Conservation (phyloP, 2,797 vertebrate genomes). For the Darevskia mixta region DNA sequence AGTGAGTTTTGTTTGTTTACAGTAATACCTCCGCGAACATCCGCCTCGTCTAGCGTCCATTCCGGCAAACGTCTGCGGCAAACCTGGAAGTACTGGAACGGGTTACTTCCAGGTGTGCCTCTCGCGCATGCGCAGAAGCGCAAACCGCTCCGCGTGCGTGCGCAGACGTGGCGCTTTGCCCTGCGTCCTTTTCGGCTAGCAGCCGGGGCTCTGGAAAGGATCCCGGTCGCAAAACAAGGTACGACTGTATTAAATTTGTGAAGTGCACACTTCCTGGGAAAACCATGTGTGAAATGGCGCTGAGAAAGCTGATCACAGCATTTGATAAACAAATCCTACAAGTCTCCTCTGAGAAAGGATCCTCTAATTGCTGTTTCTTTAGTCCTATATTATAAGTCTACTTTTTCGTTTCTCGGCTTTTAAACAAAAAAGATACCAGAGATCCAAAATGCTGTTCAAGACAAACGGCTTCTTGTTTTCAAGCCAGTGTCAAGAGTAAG, state of each 20-base stretch:
- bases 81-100: too few relatives aligned
- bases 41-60: too few relatives aligned
- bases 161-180: too few relatives aligned
- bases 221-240: too few relatives aligned
- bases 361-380: not conserved
- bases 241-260: not conserved
- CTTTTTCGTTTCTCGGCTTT: not conserved
- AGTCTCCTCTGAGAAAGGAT: not conserved
- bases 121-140: too few relatives aligned
- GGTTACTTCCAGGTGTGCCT: too few relatives aligned
- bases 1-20: too few relatives aligned
- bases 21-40: too few relatives aligned
- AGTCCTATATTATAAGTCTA: not conserved
- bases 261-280: not conserved
- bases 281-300: not conserved
- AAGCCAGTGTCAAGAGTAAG: conserved; percentile 7
- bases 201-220: too few relatives aligned
- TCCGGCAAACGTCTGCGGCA: too few relatives aligned
- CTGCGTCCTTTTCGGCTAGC: too few relatives aligned
- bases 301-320: not conserved
- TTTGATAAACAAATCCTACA: not conserved
- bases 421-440: not conserved
- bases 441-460: not conserved
- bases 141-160: too few relatives aligned
- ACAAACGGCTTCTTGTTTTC: conserved; percentile 12